Base-by-base conservation (phyloP, 2,797 vertebrate genomes). In the Chelon labrosus region DNA sequence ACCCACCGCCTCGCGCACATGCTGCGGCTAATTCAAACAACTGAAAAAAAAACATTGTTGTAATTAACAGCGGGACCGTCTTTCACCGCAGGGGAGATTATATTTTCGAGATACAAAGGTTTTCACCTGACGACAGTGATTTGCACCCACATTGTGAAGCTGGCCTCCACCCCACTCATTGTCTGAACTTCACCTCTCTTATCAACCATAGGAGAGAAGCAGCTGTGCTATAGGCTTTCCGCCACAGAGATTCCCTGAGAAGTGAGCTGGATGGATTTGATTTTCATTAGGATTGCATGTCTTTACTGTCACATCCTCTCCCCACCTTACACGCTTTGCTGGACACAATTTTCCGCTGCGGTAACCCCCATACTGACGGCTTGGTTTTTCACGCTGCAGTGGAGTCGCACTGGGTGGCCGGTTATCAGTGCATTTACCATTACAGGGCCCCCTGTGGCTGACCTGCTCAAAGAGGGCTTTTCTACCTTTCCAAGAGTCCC, bases 251-350 rank as follows among this genome's bases (percentile, higher is more conserved):
- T 73, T 67, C 67, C 75, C 70, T 0, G 47, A 79, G 73, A 54
- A 76, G 82, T 20, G 38, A 88, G 83, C 78, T 73, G 90, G 78
- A 87, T 89, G 89, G 80, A 88, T 94, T 91, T 89, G 91, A 92
- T 94, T 94, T 94, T 93, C 92, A 94, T 94, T 93, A 92, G 92
- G 89, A 92, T 92, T 93, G 88, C 91, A 89, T 92, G 91, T 92
- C 91, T 90, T 89, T 73, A 76, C 90, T 92, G 92, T 92, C 92
- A 92, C 85, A 89, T 93, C 87, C 88, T 86, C 83, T 86, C 77
- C 86, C 81, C 75, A 76, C 82, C 82, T 82, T 78, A 64, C 91
- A 94, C 72, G 92, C 93, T 94, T 94, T 92, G 74, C 86, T 94
- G 93, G 91, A 93, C 88, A 90, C 93, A 94, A 94, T 95, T 94